phyloP scores from a whole-genome alignment of 2,797 vertebrate species.

The Lophius americanus region DNA sequence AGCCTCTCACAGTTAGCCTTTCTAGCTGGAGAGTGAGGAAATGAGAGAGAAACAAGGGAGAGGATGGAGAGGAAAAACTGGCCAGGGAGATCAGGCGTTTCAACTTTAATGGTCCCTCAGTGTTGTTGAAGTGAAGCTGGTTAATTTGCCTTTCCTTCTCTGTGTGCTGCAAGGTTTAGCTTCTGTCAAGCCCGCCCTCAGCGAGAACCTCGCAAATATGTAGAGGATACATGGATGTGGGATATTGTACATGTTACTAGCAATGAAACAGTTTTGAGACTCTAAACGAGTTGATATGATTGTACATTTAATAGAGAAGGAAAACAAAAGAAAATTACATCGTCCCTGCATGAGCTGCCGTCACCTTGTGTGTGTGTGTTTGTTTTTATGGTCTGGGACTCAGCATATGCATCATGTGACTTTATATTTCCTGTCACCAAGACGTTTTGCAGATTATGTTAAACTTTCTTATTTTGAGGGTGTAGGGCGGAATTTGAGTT shows the following conservation, averaged over 20 bases:
- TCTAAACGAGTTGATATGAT: constrained; percentile 26
- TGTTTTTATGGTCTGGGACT: neutral
- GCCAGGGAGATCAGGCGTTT: constrained; percentile 76
- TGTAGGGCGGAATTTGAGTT: too few relatives aligned
- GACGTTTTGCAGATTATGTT: too few relatives aligned
- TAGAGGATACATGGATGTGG: constrained; percentile 40
- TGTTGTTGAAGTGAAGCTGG: constrained; percentile 75
- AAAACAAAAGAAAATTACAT: constrained; percentile 41
- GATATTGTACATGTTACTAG: constrained; percentile 23
- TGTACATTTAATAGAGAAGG: constrained; percentile 5
- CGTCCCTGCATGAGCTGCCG: constrained; percentile 16
- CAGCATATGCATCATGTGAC: neutral
- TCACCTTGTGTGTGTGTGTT: constrained; percentile 17
- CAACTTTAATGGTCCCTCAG: constrained; percentile 76
- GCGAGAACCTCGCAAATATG: constrained; percentile 57
- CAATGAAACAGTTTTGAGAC: neutral
- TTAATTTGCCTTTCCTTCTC: constrained; percentile 77
- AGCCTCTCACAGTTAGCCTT: constrained; percentile 83
- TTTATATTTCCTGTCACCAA: too few relatives aligned
- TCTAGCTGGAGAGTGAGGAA: constrained; percentile 73
- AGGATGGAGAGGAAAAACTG: constrained; percentile 68
- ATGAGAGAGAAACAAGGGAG: constrained; percentile 71
- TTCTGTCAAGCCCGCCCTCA: constrained; percentile 61
- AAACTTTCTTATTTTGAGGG: too few relatives aligned
- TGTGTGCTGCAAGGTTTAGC: constrained; percentile 64